Evolutionary conservation across 2,113 vertebrate genomes (phyloP), one percentile per base, ranked within the genome.

Genomic region (Poicephalus gulielmi): DNA sequence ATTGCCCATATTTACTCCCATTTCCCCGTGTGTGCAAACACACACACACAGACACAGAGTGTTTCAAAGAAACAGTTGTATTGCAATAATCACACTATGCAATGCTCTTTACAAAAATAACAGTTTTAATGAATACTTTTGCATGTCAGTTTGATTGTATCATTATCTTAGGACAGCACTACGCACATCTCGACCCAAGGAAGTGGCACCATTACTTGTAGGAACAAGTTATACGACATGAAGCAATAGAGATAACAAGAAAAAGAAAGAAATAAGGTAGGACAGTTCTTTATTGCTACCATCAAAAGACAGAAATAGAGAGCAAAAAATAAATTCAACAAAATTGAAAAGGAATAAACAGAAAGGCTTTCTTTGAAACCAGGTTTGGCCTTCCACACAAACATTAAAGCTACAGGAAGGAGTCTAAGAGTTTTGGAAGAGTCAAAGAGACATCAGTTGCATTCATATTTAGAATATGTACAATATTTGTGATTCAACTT

Each of bases 401-500:
- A 77, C 31, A 76, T 44, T 81, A 53, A 84, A 92, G 55, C 33
- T 70, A 57, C 3, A 69, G 80, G 83, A 92, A 83, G 75, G 46
- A 8, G 17, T 20, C 13, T 35, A 84, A 17, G 10, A 68, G 53
- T 55, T 77, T 31, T 70, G 23, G 53, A 73, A 85, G 44, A 85
- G 18, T 88, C 64, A 86, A 43, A 87, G 62, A 81, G 16, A 81
- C 41, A 47, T 11, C 13, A 86, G 59, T 13, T 83, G 68, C 47
- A 86, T 94, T 79, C 66, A 33, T 81, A 64, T 68, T 94, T 93
- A 68, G 27, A 82, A 52, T 37, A 78, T 30, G 62, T 31, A 71
- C 43, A 62, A 44, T 33, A 71, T 57, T 78, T 49, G 33, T 35
- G 73, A 93, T 77, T 86, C 62, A 68, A n/a, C 86, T 92, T 88